phyloP scores from a whole-genome alignment of 2,113 vertebrate genomes.

The Falcunculus frontatus region DNA sequence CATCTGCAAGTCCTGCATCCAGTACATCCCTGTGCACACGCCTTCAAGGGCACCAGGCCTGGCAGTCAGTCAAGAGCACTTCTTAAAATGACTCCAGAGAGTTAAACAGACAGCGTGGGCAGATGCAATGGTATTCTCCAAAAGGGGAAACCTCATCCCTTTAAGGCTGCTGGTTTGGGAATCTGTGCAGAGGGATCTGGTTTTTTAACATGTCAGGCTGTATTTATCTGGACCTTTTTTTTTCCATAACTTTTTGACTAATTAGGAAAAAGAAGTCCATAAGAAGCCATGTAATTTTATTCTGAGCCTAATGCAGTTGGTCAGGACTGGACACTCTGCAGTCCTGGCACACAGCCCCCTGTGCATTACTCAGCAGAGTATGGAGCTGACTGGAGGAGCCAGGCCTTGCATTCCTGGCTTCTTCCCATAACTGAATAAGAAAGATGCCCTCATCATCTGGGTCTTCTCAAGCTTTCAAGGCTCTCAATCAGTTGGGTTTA shows the following conservation, averaged over 20 bases:
- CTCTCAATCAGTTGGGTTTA: neutral
- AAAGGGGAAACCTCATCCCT: neutral
- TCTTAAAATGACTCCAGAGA: neutral
- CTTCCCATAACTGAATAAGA: neutral
- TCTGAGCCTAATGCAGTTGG: neutral
- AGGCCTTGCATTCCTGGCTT: neutral
- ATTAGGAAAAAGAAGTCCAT: neutral
- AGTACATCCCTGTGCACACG: rapidly evolving
- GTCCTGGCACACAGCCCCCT: conserved; percentile 9
- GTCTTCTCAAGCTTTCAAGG: neutral
- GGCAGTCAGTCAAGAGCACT: neutral
- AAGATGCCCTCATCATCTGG: neutral
- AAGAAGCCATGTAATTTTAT: neutral
- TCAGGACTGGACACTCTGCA: neutral
- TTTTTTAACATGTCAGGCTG: neutral
- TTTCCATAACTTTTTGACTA: neutral
- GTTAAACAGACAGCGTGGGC: neutral
- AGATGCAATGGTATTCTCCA: neutral
- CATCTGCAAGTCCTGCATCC: neutral
- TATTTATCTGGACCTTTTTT: neutral
- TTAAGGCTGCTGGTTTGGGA: neutral
- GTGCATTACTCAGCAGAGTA: conserved; percentile 23
- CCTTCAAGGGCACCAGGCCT: conserved; percentile 5
- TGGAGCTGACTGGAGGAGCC: neutral
- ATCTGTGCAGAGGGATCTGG: neutral